phyloP scores from a whole-genome alignment of 2,797 vertebrate species.

The Peromyscus nudipes region DNA sequence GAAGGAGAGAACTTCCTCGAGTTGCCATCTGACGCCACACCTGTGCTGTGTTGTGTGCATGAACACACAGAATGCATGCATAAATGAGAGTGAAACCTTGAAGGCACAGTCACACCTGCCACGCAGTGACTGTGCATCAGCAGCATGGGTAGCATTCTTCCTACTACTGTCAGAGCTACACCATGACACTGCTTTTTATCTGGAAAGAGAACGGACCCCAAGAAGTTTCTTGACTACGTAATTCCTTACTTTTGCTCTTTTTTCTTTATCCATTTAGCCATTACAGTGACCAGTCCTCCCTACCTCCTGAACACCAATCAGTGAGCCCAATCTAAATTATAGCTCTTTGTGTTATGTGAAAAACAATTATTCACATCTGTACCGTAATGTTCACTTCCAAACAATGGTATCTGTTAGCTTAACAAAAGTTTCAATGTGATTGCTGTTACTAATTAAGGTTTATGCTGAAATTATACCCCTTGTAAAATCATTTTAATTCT shows the following conservation, averaged over 20 bases:
- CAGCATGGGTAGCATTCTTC: background rate
- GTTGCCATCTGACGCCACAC: background rate
- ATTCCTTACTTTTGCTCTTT: conserved; percentile 3
- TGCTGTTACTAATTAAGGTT: conserved; percentile 27
- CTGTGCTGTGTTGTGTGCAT: background rate
- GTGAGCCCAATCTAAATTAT: conserved; percentile 21
- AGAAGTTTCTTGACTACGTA: background rate
- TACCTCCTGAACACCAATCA: background rate
- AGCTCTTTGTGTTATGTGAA: conserved; percentile 3
- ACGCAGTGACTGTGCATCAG: no score
- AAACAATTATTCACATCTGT: conserved; percentile 44
- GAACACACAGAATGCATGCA: background rate
- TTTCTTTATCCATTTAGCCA: background rate
- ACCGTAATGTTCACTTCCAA: background rate
- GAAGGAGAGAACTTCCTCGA: background rate
- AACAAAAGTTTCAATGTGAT: conserved; percentile 39
- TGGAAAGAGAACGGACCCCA: background rate
- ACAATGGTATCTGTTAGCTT: conserved; percentile 17
- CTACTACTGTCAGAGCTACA: background rate
- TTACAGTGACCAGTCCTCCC: background rate
- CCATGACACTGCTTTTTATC: background rate
- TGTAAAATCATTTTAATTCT: conserved; percentile 56
- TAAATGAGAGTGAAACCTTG: background rate
- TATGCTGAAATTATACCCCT: background rate
- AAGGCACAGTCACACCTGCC: background rate